Base-by-base conservation (phyloP, 37 sponge, comb jelly and placozoan genomes). In the Chondrilla cf. caribensis region DNA sequence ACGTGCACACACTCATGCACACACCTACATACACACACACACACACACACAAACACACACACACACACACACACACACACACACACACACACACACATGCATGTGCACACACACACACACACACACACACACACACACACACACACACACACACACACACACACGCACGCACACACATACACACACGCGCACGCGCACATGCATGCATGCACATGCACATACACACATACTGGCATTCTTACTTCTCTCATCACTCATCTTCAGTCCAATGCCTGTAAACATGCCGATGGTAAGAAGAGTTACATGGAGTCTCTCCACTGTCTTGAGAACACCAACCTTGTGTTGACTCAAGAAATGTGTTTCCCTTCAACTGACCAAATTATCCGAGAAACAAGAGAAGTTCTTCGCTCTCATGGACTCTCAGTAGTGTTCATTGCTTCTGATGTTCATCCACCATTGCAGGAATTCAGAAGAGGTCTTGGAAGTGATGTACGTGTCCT, bases 281-380 rank as follows among this genome's bases (percentile, higher is more conserved):
- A 58, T 84, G 93, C 78, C 3, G 72, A 68, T 39, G 89, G 85
- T 41, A n/a, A 19, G 4, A 57, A 37, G 14, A 57, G 77, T 44
- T 92, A 83, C 84, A 90, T 95, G 90, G 96, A 92, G 82, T 95
- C 96, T 25, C 80, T 51, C 5, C 96, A 95, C 76, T 95, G 96
- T 38, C 70, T 95, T 55, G 93, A 89, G 44, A 79, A 86, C 38
- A 40, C 58, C 17, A 78, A 82, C 24, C 81, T 57, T 17, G 84
- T 29, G 19, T 66, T 95, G 40, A 89, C 87, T 14, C 39, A 84
- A 31, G 90, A 92, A 21, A 77, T 95, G 38, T 95, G 95, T 54
- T 51, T 86, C 8, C 95, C 93, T 0, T 55, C 90, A 0, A 72
- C 43, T 21, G 68, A 86, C 22, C 29, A 55, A 21, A 86, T 92